Conservation (phyloP, 2,113 vertebrate genomes). For the Canis aureus region DNA sequence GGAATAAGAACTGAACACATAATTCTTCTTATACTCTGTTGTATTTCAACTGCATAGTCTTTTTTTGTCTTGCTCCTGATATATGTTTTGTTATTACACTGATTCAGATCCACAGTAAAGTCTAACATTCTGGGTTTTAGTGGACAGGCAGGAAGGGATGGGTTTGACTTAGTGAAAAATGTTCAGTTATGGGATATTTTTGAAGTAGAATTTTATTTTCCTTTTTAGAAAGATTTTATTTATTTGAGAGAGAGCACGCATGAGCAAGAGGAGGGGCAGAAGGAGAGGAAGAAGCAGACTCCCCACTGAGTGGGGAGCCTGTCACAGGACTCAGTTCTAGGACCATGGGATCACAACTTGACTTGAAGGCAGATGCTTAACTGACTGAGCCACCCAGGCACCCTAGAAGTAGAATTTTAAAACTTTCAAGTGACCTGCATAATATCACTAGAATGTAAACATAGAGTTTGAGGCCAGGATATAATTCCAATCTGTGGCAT, state of each 20-base stretch:
- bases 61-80: slow-evolving; percentile 40
- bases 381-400: too few relatives aligned
- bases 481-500: not conserved
- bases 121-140: not conserved
- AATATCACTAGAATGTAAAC: not conserved
- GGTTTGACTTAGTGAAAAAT: slow-evolving; percentile 32
- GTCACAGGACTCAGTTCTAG: too few relatives aligned
- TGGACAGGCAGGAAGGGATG: not conserved
- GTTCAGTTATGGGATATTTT: slow-evolving; percentile 47
- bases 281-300: too few relatives aligned
- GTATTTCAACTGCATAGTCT: not conserved
- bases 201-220: slow-evolving; percentile 20
- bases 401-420: slow-evolving; percentile 26
- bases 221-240: too few relatives aligned
- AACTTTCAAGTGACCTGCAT: slow-evolving; percentile 4
- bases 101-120: not conserved
- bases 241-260: too few relatives aligned
- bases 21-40: not conserved
- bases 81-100: not conserved
- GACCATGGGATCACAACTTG: too few relatives aligned
- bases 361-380: too few relatives aligned
- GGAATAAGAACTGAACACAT: not conserved
- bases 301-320: too few relatives aligned
- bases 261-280: too few relatives aligned
- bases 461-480: not conserved